Conservation (phyloP, 2,113 vertebrate genomes). For the Spheniscus mendiculus region DNA sequence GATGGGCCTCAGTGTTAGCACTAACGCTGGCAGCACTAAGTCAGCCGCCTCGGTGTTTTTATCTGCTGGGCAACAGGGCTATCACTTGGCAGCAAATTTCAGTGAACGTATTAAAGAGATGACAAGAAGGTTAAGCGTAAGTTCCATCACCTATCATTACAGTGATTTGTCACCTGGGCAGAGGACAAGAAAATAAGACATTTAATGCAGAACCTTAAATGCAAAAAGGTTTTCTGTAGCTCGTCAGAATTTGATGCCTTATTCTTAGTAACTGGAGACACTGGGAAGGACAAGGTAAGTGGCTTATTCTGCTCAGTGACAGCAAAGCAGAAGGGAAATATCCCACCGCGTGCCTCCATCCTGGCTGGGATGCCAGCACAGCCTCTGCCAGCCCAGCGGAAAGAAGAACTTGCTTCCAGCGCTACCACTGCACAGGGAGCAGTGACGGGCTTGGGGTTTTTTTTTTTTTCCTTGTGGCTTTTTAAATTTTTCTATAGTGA, state of each 20-base stretch:
- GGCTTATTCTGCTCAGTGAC: not conserved
- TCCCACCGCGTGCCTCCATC: not conserved
- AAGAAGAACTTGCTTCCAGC: not conserved
- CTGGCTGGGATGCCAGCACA: not conserved
- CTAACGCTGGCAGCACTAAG: rapidly evolving
- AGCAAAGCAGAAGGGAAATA: not conserved
- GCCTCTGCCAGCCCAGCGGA: rapidly evolving
- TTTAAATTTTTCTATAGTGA: not conserved
- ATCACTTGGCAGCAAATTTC: not conserved
- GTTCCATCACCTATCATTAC: not conserved
- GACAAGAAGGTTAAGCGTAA: not conserved
- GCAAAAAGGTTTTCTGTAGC: not conserved
- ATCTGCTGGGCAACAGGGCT: not conserved
- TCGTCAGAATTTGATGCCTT: not conserved
- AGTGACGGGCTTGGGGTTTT: not conserved
- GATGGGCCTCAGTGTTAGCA: not conserved
- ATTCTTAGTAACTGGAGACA: not conserved
- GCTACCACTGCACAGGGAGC: not conserved
- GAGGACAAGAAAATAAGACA: conserved; percentile 3
- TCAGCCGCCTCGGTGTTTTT: rapidly evolving
- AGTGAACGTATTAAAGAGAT: not conserved
- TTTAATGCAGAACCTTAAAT: not conserved
- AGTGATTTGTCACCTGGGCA: not conserved
- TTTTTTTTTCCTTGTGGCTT: not conserved
- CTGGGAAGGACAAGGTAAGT: not conserved